A percentile compares a stretch with the other conserved stretches of the same genome.
Evolutionary conservation across 2,888 invertebrate genomes (phyloP).

Genomic region (Drosophila colorata): DNA sequence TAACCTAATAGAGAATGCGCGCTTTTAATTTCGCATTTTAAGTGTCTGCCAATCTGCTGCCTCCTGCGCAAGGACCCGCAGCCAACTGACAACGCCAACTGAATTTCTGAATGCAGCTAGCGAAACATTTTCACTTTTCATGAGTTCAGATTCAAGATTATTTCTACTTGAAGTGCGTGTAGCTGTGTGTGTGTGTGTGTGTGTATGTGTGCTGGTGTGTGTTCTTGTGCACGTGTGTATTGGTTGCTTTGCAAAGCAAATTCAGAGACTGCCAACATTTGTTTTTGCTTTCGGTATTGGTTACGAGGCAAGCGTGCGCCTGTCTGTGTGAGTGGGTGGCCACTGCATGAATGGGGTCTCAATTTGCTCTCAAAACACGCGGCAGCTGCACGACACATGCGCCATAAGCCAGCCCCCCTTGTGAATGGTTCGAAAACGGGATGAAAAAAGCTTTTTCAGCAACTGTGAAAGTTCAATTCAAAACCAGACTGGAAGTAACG

Average conservation of each 20-base stretch:
- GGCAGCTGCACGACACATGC: conserved; percentile 66
- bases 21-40: conserved; percentile 41
- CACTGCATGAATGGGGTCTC: conserved; percentile 54
- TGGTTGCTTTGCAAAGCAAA: conserved; percentile 57
- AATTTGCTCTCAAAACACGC: conserved; percentile 32
- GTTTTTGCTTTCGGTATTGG: conserved; percentile 74
- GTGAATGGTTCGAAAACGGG: conserved; percentile 38
- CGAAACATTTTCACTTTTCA: conserved; percentile 76
- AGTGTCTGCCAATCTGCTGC: conserved; percentile 46
- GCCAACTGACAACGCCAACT: conserved; percentile 75
- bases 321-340: conserved; percentile 42
- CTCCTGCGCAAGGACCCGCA: conserved; percentile 79
- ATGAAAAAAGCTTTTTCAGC: conserved; percentile 30
- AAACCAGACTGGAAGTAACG: not conserved
- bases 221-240: conserved; percentile 16
- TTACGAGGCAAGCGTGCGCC: conserved; percentile 27
- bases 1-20: conserved; percentile 39
- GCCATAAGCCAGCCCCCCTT: conserved; percentile 25
- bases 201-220: conserved; percentile 1
- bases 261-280: conserved; percentile 66
- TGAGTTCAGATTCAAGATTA: conserved; percentile 74
- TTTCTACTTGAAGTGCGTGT: conserved; percentile 42
- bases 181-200: conserved; percentile 5
- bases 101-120: conserved; percentile 75
- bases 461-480: not conserved